A percentile compares a stretch with the other conserved stretches of the same genome.
phyloP scores from a whole-genome alignment of 2,888 invertebrate species.

The Bimastos eiseni region DNA sequence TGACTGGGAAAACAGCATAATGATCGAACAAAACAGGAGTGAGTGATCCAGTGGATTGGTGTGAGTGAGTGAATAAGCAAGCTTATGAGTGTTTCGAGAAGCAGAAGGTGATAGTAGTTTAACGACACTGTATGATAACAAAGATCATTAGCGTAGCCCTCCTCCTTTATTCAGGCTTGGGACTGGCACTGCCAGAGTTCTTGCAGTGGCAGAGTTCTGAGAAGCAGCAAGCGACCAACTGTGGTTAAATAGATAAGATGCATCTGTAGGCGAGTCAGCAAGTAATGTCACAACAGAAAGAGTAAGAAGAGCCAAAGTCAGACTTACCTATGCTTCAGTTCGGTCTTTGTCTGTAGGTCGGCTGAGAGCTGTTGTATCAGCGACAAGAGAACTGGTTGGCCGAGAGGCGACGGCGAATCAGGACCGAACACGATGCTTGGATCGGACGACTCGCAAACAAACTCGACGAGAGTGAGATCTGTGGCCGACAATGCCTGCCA shows the following conservation, averaged over 20 bases:
- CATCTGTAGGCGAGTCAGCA: background rate
- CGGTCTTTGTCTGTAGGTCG: conserved; percentile 82
- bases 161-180: no score
- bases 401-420: conserved; percentile 72
- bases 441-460: conserved; percentile 82
- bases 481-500: conserved; percentile 81
- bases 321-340: conserved; percentile 77
- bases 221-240: background rate
- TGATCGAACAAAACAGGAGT: background rate
- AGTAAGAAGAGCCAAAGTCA: background rate
- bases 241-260: background rate
- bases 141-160: no score
- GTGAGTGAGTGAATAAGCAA: background rate
- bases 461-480: conserved; percentile 83
- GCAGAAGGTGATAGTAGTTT: no score
- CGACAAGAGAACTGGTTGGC: conserved; percentile 86
- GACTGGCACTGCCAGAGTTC: no score
- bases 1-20: background rate
- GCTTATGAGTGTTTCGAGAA: background rate
- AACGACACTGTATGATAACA: no score
- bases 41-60: background rate
- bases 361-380: conserved; percentile 91
- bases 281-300: background rate
- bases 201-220: no score
- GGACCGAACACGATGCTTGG: conserved; percentile 74